phyloP scores from a whole-genome alignment of 1,140 invertebrate genomes.

The Agraylea sexmaculata region DNA sequence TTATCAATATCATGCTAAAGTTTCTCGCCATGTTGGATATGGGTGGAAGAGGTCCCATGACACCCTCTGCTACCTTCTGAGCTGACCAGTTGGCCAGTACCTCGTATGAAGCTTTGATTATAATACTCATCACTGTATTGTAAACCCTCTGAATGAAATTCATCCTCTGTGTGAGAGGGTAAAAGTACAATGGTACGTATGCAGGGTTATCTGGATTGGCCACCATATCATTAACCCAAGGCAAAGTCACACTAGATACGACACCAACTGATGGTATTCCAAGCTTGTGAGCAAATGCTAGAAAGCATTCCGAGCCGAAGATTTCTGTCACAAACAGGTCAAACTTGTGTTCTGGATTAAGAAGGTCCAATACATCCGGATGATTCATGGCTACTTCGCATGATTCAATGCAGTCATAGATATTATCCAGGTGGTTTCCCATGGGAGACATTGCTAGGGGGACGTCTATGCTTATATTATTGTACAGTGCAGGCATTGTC shows the following conservation, averaged over 20 bases:
- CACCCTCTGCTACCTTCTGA: constrained; percentile 31
- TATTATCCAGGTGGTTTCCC: constrained; percentile 33
- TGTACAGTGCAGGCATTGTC: constrained; percentile 36
- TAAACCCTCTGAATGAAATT: constrained; percentile 44
- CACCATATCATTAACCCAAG: constrained; percentile 48
- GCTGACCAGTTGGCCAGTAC: constrained; percentile 18
- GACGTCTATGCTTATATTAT: constrained; percentile 32
- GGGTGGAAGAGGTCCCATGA: constrained; percentile 35
- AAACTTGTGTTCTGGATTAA: constrained; percentile 36
- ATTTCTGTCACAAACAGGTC: constrained; percentile 55
- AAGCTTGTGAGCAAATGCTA: constrained; percentile 41
- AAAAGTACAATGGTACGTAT: constrained; percentile 45
- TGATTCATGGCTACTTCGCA: constrained; percentile 33
- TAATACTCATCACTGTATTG: constrained; percentile 34
- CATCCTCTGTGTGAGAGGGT: constrained; percentile 41
- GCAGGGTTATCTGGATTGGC: constrained; percentile 49
- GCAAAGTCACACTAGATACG: constrained; percentile 44
- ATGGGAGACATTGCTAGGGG: constrained; percentile 31
- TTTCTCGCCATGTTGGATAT: constrained; percentile 43
- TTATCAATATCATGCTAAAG: constrained; percentile 46
- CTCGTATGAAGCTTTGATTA: constrained; percentile 19
- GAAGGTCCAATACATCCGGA: constrained; percentile 27
- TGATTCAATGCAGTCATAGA: constrained; percentile 32
- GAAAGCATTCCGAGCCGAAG: constrained; percentile 52
- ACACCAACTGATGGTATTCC: constrained; percentile 46